Conservation (phyloP, 2,888 invertebrate genomes). For the Caenorhabditis imperialis region DNA sequence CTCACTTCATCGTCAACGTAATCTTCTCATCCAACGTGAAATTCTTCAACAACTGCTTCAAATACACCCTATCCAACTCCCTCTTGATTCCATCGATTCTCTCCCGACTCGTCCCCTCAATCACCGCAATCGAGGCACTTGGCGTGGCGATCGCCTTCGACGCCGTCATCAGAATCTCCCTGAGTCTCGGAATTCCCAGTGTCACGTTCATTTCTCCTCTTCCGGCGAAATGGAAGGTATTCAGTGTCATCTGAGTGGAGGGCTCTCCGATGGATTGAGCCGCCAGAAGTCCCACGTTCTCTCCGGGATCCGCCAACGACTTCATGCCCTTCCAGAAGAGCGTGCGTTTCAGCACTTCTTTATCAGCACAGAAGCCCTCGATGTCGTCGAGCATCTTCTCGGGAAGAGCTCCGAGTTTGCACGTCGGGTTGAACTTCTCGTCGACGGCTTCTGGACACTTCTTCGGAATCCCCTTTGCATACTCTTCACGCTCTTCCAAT, state of each 20-base stretch:
- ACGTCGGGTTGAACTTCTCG: constrained; percentile 83
- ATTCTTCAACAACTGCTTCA: constrained; percentile 82
- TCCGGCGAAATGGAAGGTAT: constrained; percentile 99
- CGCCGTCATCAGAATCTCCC: constrained; percentile 96
- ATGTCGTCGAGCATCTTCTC: constrained; percentile 85
- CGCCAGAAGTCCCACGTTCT: constrained; percentile 94
- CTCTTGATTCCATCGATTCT: constrained; percentile 78
- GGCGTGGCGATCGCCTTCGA: constrained; percentile 94
- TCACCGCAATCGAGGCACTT: constrained; percentile 79
- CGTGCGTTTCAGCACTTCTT: constrained; percentile 61
- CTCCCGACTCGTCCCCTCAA: constrained; percentile 58
- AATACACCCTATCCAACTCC: constrained; percentile 86
- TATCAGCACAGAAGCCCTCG: constrained; percentile 69
- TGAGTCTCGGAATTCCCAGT: constrained; percentile 95
- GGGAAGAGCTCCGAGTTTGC: constrained; percentile 87
- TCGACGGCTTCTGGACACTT: constrained; percentile 69
- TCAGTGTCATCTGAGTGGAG: constrained; percentile 99
- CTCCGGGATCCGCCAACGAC: constrained; percentile 90
- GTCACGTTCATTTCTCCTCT: constrained; percentile 99
- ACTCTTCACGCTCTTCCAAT: constrained; percentile 55
- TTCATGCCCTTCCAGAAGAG: constrained; percentile 79
- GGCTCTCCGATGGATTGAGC: constrained; percentile 99
- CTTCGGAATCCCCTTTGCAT: constrained; percentile 40
- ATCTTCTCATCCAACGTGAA: constrained; percentile 70
- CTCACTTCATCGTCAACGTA: constrained; percentile 29